Evolutionary conservation across 2,888 invertebrate species (phyloP), one percentile per base, ranked within the genome.

Genomic region (Stegana nigrithorax): DNA sequence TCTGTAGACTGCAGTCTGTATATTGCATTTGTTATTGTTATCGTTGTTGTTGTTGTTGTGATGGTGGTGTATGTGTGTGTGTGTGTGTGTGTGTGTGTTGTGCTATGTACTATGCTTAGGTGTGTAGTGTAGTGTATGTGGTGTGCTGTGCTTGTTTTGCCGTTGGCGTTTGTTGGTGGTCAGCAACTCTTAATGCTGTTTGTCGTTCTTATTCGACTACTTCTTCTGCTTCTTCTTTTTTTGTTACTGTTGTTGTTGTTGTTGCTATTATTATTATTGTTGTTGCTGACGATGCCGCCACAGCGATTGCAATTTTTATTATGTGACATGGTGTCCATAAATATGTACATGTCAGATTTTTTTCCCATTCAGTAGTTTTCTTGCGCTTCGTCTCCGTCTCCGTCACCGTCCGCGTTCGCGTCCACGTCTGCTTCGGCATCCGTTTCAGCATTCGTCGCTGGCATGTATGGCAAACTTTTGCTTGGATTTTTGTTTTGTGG

Each of bases 321-420:
- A 73, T 73, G 70, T 72, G 75, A 73, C 76, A 75, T 69, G 71
- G 68, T 72, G 68, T 74, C 76, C 73, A 73, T 73, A 73, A 75
- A 75, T 72, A 75, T 69, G 69, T 69, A 42, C 53, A 23, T 55
- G 53, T 29, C 29, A 55, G 53, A 55, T 55, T 55, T 55, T 53
- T 53, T 55, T 32, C 19, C 47, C 23, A 39, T n/a, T n/a, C n/a
- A n/a, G n/a, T n/a, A n/a, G n/a, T n/a, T n/a, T n/a, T n/a, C n/a
- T n/a, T n/a, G n/a, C n/a, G n/a, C n/a, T n/a, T n/a, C n/a, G n/a
- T n/a, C n/a, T n/a, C n/a, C n/a, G n/a, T n/a, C n/a, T n/a, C n/a
- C n/a, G n/a, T n/a, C n/a, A n/a, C n/a, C n/a, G n/a, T n/a, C n/a
- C n/a, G n/a, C n/a, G n/a, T n/a, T n/a, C n/a, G n/a, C n/a, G n/a